phyloP scores from a whole-genome alignment of 2,113 vertebrate species.

The Ophthalmolycus amberensis region DNA sequence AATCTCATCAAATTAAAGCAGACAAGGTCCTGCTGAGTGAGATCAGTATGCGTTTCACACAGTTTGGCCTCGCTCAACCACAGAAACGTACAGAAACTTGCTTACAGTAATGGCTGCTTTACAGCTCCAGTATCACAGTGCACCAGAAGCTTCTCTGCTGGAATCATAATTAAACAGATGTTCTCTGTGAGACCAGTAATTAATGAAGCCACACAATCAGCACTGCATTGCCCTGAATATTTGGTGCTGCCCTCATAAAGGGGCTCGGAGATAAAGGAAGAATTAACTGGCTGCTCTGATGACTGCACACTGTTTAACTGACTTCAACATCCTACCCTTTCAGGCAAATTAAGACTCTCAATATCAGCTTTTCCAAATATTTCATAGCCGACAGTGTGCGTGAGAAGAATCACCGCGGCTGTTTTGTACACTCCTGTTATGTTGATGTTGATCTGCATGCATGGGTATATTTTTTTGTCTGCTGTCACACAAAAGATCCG shows the following conservation, averaged over 20 bases:
- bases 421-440: background rate
- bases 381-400: background rate
- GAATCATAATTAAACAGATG: slow-evolving; percentile 79
- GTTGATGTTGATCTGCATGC: background rate
- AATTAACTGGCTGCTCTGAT: slow-evolving; percentile 68
- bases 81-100: slow-evolving; percentile 46
- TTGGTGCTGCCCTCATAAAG: slow-evolving; percentile 76
- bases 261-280: slow-evolving; percentile 59
- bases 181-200: slow-evolving; percentile 72
- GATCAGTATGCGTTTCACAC: slow-evolving; percentile 17
- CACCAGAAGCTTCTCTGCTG: slow-evolving; percentile 73
- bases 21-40: background rate
- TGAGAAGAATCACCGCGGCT: background rate
- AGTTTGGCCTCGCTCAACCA: background rate
- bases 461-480: background rate
- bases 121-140: slow-evolving; percentile 71
- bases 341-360: background rate
- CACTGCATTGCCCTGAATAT: slow-evolving; percentile 58
- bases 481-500: background rate
- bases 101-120: slow-evolving; percentile 66
- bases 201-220: slow-evolving; percentile 76
- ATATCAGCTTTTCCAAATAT: background rate
- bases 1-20: slow-evolving; percentile 24
- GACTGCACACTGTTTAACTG: slow-evolving; percentile 50
- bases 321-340: slow-evolving; percentile 2